Percentiles rank a stretch among this genome's conserved stretches.
phyloP scores from a whole-genome alignment of 2,113 vertebrate species.

The Puma concolor region DNA sequence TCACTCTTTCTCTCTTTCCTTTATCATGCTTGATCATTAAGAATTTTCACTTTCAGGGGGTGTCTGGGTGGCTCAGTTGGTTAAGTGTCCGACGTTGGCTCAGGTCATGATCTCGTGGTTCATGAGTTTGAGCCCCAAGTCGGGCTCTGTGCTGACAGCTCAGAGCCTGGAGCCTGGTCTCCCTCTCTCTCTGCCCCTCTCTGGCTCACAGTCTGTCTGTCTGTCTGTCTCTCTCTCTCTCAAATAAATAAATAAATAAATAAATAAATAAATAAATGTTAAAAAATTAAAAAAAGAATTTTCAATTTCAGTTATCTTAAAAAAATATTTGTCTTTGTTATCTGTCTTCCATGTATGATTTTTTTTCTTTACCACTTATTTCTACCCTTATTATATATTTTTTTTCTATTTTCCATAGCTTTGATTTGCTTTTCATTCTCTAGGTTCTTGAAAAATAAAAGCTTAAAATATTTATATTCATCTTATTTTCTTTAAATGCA shows the following conservation, averaged over 20 bases:
- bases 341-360: neutral
- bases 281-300: too few species aligned
- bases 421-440: neutral
- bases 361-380: neutral
- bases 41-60: neutral
- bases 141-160: too few species aligned
- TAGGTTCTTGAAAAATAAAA: neutral
- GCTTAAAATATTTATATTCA: neutral
- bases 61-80: too few species aligned
- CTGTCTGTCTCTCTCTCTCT: too few species aligned
- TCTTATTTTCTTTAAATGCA: constrained; percentile 6
- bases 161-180: too few species aligned
- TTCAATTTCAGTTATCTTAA: neutral
- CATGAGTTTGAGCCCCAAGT: too few species aligned
- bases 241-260: too few species aligned
- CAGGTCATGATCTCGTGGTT: too few species aligned
- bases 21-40: neutral
- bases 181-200: too few species aligned
- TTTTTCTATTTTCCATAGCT: neutral
- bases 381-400: neutral
- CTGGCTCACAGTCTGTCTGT: too few species aligned
- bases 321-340: neutral
- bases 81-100: too few species aligned
- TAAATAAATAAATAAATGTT: too few species aligned
- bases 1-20: neutral